Evolutionary conservation across 2,888 invertebrate genomes (phyloP).

Genomic region (Thalpophila matura): DNA sequence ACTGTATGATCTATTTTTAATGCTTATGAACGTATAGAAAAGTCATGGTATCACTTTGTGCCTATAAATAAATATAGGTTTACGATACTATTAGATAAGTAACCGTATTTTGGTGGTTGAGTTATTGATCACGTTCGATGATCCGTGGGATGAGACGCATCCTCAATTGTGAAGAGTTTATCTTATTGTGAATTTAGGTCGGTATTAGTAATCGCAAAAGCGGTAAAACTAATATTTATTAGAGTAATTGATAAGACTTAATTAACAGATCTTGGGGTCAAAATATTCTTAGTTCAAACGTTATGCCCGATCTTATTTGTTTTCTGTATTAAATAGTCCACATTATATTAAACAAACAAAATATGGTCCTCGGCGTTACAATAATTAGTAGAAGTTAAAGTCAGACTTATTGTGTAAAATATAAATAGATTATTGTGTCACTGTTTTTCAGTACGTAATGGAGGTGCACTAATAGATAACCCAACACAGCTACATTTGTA

Average conservation of each 20-base stretch:
- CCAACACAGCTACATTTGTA: constrained; percentile 12
- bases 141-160: constrained; percentile 6
- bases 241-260: constrained; percentile 37
- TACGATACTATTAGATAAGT: constrained; percentile 46
- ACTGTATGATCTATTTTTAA: constrained; percentile 65
- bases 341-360: neutral
- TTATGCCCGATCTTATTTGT: constrained; percentile 31
- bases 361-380: too few species aligned
- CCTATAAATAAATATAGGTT: constrained; percentile 55
- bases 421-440: too few species aligned
- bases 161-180: constrained; percentile 8
- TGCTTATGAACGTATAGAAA: constrained; percentile 51
- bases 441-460: neutral
- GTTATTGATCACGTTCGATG: constrained; percentile 14
- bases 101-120: constrained; percentile 42
- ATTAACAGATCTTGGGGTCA: constrained; percentile 46
- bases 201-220: constrained; percentile 27
- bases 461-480: constrained; percentile 16
- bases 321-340: constrained; percentile 8
- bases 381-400: too few species aligned
- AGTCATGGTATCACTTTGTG: constrained; percentile 51
- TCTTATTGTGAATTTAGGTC: constrained; percentile 37
- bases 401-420: too few species aligned
- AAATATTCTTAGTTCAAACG: constrained; percentile 48
- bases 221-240: constrained; percentile 45